Conservation (phyloP, 92 coral and sea anemone species). For the Actinernus sp. region DNA sequence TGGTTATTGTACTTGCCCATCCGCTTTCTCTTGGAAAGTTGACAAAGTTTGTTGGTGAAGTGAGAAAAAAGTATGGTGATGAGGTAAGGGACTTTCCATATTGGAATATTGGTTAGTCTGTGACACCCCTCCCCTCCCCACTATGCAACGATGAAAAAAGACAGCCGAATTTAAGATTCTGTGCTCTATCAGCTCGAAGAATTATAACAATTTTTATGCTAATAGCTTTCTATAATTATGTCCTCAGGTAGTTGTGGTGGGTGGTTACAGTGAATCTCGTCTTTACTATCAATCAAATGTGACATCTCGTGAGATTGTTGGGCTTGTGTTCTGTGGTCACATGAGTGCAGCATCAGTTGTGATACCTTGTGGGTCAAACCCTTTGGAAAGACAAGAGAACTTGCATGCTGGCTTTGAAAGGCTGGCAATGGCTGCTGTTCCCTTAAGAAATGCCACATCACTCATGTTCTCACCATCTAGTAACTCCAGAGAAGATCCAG, state of each 20-base stretch:
- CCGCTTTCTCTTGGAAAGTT: conserved; percentile 88
- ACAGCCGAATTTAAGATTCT: no score
- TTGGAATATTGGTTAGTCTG: no score
- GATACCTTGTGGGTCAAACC: conserved; percentile 26
- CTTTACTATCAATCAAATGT: conserved; percentile 72
- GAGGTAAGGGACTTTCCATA: conserved; percentile 41
- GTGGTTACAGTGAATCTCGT: conserved; percentile 72
- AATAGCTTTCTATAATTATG: neutral
- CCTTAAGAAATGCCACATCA: conserved; percentile 45
- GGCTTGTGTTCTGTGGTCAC: conserved; percentile 80
- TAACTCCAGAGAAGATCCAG: no score
- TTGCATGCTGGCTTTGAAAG: conserved; percentile 51
- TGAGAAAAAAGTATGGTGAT: conserved; percentile 77
- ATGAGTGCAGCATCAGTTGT: conserved; percentile 60
- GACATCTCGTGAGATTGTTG: conserved; percentile 75
- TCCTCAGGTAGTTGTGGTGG: conserved; percentile 74
- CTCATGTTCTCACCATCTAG: conserved; percentile 69
- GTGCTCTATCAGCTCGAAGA: no score
- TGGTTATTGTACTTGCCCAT: conserved; percentile 80
- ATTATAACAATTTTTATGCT: neutral
- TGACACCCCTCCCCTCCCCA: no score
- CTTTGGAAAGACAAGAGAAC: conserved; percentile 29
- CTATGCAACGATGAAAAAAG: no score
- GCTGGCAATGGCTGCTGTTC: conserved; percentile 32
- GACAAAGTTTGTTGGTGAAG: conserved; percentile 71